Evolutionary conservation across 2,113 vertebrate species (phyloP).

Genomic region (Suncus etruscus): DNA sequence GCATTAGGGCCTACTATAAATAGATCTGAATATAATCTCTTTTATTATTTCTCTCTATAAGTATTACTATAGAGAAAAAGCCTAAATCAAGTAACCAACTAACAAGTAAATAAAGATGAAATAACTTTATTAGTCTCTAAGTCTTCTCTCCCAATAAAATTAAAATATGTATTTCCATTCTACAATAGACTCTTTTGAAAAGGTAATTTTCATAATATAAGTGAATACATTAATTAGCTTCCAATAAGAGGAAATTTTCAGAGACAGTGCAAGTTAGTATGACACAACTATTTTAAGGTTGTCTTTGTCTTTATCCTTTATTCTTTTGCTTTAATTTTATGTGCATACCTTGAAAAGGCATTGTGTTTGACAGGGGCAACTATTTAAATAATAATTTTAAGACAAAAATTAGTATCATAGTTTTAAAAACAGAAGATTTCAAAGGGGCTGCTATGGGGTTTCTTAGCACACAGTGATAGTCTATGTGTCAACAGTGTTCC

Average conservation of each 20-base stretch:
- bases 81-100: background rate
- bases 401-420: background rate
- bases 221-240: conserved; percentile 53
- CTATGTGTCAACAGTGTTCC: background rate
- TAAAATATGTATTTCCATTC: conserved; percentile 33
- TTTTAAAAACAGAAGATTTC: conserved; percentile 12
- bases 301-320: conserved; percentile 47
- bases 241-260: conserved; percentile 19
- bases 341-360: background rate
- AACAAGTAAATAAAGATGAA: conserved; percentile 25
- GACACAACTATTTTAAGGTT: conserved; percentile 53
- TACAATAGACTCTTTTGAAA: conserved; percentile 45
- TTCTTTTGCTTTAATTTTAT: conserved; percentile 49
- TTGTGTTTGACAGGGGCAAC: conserved; percentile 31
- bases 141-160: conserved; percentile 28
- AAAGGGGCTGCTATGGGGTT: background rate
- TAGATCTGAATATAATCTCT: too few relatives aligned
- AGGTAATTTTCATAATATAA: conserved; percentile 22
- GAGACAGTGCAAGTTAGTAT: background rate
- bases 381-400: conserved; percentile 55
- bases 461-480: background rate
- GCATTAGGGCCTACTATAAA: too few relatives aligned
- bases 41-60: conserved; percentile 22
- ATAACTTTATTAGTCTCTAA: background rate
- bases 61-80: conserved; percentile 15